Conservation (phyloP, 2,113 vertebrate species). For the Amphilophus citrinellus region DNA sequence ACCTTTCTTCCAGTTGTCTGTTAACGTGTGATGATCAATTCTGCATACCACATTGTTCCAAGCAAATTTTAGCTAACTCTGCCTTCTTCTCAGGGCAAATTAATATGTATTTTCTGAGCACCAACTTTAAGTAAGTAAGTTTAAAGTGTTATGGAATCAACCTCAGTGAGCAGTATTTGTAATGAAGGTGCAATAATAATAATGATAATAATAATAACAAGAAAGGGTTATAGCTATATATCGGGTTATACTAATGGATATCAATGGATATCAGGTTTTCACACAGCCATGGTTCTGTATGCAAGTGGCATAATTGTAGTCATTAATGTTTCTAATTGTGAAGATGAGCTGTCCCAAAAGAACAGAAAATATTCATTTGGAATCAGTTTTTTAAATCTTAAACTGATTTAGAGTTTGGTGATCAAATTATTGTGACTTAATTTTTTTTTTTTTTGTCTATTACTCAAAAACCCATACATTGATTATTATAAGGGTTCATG, state of each 20-base stretch:
- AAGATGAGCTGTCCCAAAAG: background rate
- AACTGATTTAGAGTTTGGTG: no score
- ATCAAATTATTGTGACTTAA: no score
- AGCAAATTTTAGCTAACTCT: no score
- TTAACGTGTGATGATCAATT: no score
- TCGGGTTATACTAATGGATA: no score
- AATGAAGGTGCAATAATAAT: background rate
- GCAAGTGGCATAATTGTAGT: background rate
- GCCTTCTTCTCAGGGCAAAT: background rate
- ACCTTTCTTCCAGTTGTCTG: no score
- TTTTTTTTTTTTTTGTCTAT: no score
- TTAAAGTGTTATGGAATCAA: background rate
- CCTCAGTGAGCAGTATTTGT: background rate
- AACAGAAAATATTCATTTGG: background rate
- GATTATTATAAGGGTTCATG: no score
- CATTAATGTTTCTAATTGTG: background rate
- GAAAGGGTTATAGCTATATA: no score
- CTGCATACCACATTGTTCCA: no score
- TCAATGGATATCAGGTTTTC: background rate
- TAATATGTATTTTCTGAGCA: background rate
- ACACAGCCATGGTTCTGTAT: background rate
- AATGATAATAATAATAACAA: background rate
- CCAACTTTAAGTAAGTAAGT: background rate
- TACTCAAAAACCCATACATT: no score
- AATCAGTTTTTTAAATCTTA: no score